These are phyloP conservation scores for Magallana gigas DNA, from an alignment of 1,140 invertebrate species.

Conservation along the genomic window DNA sequence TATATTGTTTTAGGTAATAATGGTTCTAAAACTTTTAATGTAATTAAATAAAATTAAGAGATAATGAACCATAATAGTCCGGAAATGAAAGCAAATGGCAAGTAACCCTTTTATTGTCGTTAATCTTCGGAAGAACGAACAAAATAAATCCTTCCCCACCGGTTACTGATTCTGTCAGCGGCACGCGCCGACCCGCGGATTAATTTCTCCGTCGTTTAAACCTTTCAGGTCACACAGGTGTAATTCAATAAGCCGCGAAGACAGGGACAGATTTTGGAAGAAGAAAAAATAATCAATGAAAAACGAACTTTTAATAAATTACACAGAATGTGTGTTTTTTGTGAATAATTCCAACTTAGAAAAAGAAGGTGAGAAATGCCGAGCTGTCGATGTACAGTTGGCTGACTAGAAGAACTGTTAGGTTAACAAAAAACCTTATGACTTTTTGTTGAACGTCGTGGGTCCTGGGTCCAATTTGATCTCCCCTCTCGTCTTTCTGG, in stretches of 20 bases:
- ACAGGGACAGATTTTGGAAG: background rate
- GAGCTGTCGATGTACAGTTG: background rate
- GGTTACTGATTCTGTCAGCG: background rate
- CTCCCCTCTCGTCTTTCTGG: background rate
- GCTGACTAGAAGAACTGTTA: background rate
- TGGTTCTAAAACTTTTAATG: no score
- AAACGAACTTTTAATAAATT: background rate
- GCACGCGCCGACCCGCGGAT: constrained; percentile 11
- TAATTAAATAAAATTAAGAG: no score
- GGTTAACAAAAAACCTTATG: background rate
- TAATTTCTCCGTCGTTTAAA: background rate
- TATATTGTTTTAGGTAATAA: no score
- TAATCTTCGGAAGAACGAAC: background rate
- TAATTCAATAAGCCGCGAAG: constrained; percentile 25
- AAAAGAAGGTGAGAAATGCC: background rate
- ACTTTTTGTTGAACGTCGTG: background rate
- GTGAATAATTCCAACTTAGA: background rate
- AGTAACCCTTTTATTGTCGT: background rate
- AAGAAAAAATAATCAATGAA: constrained; percentile 1
- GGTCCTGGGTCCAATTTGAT: background rate
- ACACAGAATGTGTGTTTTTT: background rate
- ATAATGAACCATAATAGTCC: no score
- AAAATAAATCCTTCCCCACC: background rate
- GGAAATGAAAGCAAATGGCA: background rate
- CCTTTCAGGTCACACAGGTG: constrained; percentile 7